These are phyloP conservation scores for Sardina pilchardus DNA, from an alignment of 2,113 vertebrate species.

Conservation along the genomic window DNA sequence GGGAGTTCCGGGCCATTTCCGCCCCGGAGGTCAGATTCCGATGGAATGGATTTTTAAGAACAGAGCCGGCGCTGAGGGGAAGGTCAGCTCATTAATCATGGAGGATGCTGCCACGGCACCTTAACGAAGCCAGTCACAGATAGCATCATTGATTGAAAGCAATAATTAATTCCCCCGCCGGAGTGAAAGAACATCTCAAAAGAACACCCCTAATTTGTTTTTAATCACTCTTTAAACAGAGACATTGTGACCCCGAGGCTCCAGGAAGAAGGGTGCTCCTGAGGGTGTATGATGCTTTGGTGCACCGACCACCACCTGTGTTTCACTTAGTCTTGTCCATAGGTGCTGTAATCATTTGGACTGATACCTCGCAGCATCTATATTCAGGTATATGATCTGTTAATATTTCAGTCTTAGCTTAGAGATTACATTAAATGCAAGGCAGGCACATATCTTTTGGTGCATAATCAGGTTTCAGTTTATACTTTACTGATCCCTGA, in stretches of 20 bases:
- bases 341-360: neutral
- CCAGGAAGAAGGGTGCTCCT: slow-evolving; percentile 62
- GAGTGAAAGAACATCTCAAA: slow-evolving; percentile 61
- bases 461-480: neutral
- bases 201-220: slow-evolving; percentile 69
- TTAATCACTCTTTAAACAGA: slow-evolving; percentile 73
- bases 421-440: neutral
- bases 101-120: slow-evolving; percentile 63
- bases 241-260: slow-evolving; percentile 52
- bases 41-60: slow-evolving; percentile 72
- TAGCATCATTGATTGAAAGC: slow-evolving; percentile 74
- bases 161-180: slow-evolving; percentile 69
- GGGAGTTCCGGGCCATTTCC: slow-evolving; percentile 53
- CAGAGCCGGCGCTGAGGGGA: slow-evolving; percentile 64
- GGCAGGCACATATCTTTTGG: neutral
- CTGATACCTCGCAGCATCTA: neutral
- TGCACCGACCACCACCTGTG: neutral
- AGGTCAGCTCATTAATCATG: slow-evolving; percentile 79
- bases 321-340: neutral
- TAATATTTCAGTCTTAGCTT: neutral
- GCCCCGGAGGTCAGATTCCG: slow-evolving; percentile 67
- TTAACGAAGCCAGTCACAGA: slow-evolving; percentile 65
- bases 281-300: slow-evolving; percentile 38
- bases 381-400: neutral
- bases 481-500: neutral